phyloP scores from a whole-genome alignment of 1,140 invertebrate species.

The Tenebrio molitor region DNA sequence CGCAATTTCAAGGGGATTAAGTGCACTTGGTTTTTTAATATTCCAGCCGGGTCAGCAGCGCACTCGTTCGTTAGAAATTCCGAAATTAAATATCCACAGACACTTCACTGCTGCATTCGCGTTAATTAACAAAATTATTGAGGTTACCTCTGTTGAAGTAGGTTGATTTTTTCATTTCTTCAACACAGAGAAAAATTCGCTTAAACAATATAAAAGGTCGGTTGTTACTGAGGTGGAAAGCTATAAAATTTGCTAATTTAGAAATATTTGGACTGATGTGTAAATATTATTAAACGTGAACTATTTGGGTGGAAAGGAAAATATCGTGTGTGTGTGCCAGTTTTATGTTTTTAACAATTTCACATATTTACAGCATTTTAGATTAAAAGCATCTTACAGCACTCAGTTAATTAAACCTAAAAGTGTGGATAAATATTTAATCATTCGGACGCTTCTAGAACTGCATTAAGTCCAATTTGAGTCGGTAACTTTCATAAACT shows the following conservation, averaged over 20 bases:
- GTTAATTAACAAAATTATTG: no score
- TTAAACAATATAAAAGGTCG: not conserved
- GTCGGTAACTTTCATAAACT: not conserved
- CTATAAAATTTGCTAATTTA: conserved; percentile 13
- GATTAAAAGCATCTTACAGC: not conserved
- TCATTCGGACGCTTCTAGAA: not conserved
- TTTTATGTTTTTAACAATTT: not conserved
- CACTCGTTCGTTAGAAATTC: no score
- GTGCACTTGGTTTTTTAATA: no score
- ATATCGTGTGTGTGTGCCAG: not conserved
- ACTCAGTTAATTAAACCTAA: not conserved
- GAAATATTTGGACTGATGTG: conserved; percentile 10
- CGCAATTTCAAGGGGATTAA: no score
- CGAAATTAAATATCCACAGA: no score
- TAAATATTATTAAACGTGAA: conserved; percentile 1
- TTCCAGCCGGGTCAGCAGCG: no score
- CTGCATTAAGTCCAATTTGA: not conserved
- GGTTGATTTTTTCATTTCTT: not conserved
- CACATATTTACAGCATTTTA: not conserved
- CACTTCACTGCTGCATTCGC: no score
- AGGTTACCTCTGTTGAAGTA: not conserved
- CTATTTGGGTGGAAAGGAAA: conserved; percentile 12
- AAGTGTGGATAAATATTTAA: not conserved
- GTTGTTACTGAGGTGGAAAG: not conserved
- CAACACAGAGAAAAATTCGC: not conserved